phyloP scores from a whole-genome alignment of 2,797 vertebrate genomes.

The Naso thynnoides region DNA sequence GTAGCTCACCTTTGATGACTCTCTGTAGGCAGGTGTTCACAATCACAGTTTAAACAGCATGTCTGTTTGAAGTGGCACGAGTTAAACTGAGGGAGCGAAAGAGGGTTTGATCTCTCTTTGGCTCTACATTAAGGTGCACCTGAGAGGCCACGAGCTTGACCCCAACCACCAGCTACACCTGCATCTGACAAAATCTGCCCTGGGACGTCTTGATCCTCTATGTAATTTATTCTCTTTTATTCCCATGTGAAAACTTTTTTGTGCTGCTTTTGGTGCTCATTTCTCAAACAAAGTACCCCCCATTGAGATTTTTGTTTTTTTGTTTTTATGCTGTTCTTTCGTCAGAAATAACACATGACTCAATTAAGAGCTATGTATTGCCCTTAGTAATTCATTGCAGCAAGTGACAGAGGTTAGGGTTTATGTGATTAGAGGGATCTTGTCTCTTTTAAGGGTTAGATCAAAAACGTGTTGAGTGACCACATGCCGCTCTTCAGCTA shows the following conservation, averaged over 20 bases:
- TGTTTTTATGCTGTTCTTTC: constrained; percentile 1
- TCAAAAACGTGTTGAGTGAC: constrained; percentile 61
- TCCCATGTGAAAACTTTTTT: not conserved
- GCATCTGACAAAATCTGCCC: constrained; percentile 32
- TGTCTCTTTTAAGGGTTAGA: constrained; percentile 65
- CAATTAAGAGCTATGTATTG: constrained; percentile 25
- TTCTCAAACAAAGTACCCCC: not conserved
- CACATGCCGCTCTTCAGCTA: constrained; percentile 22
- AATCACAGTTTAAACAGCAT: constrained; percentile 53
- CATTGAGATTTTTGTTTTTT: constrained; percentile 15
- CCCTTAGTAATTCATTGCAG: constrained; percentile 32
- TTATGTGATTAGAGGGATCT: constrained; percentile 63
- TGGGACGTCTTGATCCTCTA: constrained; percentile 12
- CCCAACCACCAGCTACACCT: constrained; percentile 56
- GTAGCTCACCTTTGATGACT: constrained; percentile 65
- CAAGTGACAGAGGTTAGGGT: constrained; percentile 6
- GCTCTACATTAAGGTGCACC: constrained; percentile 60
- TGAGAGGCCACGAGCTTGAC: constrained; percentile 48
- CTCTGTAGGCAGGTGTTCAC: constrained; percentile 73
- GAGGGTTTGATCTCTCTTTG: constrained; percentile 65
- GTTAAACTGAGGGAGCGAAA: constrained; percentile 36
- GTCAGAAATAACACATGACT: constrained; percentile 32
- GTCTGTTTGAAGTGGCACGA: constrained; percentile 68
- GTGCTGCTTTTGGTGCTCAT: not conserved
- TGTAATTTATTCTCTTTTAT: constrained; percentile 8